These are phyloP conservation scores for Coremacera marginata DNA, from an alignment of 2,888 invertebrate species.

Conservation along the genomic window DNA sequence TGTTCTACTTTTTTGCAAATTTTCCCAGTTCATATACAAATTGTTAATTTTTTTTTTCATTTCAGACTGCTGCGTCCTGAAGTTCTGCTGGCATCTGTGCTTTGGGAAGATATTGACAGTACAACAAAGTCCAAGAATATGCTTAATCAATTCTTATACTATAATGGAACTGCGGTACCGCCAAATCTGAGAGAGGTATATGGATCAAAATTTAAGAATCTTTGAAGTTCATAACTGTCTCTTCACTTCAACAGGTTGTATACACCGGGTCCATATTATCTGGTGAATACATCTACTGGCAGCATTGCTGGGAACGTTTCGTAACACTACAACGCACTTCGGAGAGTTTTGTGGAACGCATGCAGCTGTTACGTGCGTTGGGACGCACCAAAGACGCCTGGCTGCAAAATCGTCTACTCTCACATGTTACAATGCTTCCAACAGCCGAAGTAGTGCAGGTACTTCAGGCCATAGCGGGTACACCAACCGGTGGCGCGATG, in stretches of 20 bases:
- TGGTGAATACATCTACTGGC: constrained; percentile 69
- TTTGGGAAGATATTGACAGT: constrained; percentile 68
- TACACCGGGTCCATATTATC: constrained; percentile 69
- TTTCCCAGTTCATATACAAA: too few relatives aligned
- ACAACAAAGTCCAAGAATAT: constrained; percentile 66
- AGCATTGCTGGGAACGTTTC: constrained; percentile 69
- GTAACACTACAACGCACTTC: constrained; percentile 63
- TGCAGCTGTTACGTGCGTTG: constrained; percentile 67
- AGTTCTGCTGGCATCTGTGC: constrained; percentile 65
- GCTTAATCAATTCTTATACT: constrained; percentile 65
- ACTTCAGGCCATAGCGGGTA: constrained; percentile 69
- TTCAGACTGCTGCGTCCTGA: constrained; percentile 66
- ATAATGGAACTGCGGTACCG: constrained; percentile 63
- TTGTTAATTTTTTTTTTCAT: not conserved
- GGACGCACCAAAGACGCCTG: constrained; percentile 70
- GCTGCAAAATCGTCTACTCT: constrained; percentile 69
- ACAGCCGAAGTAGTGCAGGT: constrained; percentile 69
- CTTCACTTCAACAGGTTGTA: constrained; percentile 59
- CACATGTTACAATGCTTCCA: constrained; percentile 69
- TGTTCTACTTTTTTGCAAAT: not conserved
- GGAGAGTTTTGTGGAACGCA: constrained; percentile 67
- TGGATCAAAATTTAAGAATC: not conserved
- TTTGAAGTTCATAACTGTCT: not conserved
- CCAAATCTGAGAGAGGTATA: constrained; percentile 68
- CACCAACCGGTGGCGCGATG: constrained; percentile 69